phyloP scores from a whole-genome alignment of 2,888 invertebrate species.

The Crossocerus cetratus region DNA sequence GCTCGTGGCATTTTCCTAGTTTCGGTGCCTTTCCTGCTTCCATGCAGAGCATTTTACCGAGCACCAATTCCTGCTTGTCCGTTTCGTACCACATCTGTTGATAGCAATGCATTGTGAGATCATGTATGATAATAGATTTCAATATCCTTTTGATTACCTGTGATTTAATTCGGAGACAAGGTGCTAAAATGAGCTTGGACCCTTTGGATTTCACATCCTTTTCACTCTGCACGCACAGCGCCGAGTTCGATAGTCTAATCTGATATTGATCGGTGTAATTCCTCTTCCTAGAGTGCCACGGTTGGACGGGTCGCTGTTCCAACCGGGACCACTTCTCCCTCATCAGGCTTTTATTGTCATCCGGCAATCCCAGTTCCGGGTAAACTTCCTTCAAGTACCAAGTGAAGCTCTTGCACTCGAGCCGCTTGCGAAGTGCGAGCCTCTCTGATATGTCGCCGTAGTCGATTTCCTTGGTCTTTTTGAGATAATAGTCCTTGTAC shows the following conservation, averaged over 20 bases:
- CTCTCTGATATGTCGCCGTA: constrained; percentile 91
- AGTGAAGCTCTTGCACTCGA: constrained; percentile 89
- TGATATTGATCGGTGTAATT: constrained; percentile 86
- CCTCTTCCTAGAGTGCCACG: constrained; percentile 90
- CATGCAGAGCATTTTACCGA: constrained; percentile 90
- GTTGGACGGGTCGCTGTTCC: constrained; percentile 84
- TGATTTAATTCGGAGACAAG: constrained; percentile 84
- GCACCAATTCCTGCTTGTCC: constrained; percentile 87
- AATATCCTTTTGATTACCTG: constrained; percentile 79
- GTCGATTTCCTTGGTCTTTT: constrained; percentile 80
- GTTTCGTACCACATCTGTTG: constrained; percentile 90
- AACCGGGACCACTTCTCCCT: constrained; percentile 82
- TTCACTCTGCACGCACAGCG: constrained; percentile 88
- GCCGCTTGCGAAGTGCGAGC: constrained; percentile 82
- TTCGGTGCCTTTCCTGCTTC: constrained; percentile 86
- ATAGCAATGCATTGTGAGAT: background rate
- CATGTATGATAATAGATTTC: background rate
- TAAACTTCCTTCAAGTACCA: constrained; percentile 94
- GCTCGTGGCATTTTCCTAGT: constrained; percentile 94
- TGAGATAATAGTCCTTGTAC: constrained; percentile 90
- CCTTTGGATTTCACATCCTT: constrained; percentile 88
- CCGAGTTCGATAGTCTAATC: constrained; percentile 85
- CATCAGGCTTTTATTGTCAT: constrained; percentile 79
- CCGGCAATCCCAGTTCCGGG: constrained; percentile 86
- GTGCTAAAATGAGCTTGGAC: constrained; percentile 82